Conservation (phyloP, 2,888 invertebrate species). For the Flexamia atlantica region DNA sequence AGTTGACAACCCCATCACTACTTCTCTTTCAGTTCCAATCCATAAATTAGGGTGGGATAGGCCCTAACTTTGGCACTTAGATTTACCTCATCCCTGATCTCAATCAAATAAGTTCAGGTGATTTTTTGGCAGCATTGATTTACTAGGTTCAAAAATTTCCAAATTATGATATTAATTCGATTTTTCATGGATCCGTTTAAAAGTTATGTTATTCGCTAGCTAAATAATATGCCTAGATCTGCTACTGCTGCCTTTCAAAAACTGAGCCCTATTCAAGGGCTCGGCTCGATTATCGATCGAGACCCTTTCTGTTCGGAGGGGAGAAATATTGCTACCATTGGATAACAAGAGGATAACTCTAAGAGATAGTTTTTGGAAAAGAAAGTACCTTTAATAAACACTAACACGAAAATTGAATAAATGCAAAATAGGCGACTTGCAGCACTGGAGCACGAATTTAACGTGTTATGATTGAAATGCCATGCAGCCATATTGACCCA, state of each 20-base stretch:
- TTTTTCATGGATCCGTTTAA: too few species aligned
- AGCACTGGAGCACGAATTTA: conserved; percentile 16
- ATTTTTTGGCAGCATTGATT: too few species aligned
- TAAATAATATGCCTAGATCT: too few species aligned
- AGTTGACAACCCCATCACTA: too few species aligned
- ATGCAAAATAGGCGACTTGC: conserved; percentile 20
- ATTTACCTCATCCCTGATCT: too few species aligned
- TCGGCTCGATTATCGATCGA: conserved; percentile 44
- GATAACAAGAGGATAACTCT: not conserved
- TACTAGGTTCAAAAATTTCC: too few species aligned
- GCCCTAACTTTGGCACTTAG: too few species aligned
- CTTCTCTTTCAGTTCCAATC: too few species aligned
- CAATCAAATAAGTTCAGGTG: too few species aligned
- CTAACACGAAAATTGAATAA: not conserved
- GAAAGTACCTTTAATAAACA: conserved; percentile 37
- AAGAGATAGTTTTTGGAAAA: not conserved
- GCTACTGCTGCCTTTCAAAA: not conserved
- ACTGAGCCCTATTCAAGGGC: conserved; percentile 5
- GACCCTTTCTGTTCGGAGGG: not conserved
- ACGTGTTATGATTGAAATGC: conserved; percentile 40
- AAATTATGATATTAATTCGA: too few species aligned
- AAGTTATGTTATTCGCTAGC: too few species aligned
- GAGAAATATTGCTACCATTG: not conserved
- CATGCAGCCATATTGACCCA: conserved; percentile 53
- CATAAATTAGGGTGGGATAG: too few species aligned